Evolutionary conservation across 2,113 vertebrate species (phyloP).

Genomic region (Hydrochoerus hydrochaeris): DNA sequence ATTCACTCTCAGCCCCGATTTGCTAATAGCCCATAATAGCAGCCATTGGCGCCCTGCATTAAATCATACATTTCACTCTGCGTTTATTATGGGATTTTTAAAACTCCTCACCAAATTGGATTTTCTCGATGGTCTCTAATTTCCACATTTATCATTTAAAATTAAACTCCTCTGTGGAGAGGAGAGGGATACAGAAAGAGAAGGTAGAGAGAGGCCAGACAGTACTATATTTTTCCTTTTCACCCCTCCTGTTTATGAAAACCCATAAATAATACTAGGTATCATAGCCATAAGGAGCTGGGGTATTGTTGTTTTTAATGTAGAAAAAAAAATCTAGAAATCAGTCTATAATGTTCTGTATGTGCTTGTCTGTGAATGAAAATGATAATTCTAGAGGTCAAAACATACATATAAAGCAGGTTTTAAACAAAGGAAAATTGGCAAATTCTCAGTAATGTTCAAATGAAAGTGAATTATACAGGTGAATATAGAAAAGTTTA

Average conservation of each 20-base stretch:
- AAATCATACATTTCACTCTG: slow-evolving; percentile 93
- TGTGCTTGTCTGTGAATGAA: slow-evolving; percentile 66
- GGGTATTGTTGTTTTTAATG: slow-evolving; percentile 66
- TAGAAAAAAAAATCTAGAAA: slow-evolving; percentile 78
- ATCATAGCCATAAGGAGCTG: slow-evolving; percentile 79
- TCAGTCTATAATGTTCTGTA: slow-evolving; percentile 72
- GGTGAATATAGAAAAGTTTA: slow-evolving; percentile 67
- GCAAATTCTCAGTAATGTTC: slow-evolving; percentile 65
- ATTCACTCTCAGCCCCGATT: slow-evolving; percentile 91
- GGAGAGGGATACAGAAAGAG: slow-evolving; percentile 76
- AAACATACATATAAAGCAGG: slow-evolving; percentile 55
- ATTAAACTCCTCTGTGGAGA: slow-evolving; percentile 91
- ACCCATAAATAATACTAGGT: slow-evolving; percentile 89
- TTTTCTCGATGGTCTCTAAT: slow-evolving; percentile 95
- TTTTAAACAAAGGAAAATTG: slow-evolving; percentile 80
- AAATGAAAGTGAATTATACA: slow-evolving; percentile 64
- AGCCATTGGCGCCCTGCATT: slow-evolving; percentile 93
- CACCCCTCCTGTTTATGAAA: slow-evolving; percentile 85
- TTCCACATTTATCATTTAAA: slow-evolving; percentile 98
- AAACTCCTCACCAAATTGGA: slow-evolving; percentile 95
- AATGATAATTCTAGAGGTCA: slow-evolving; percentile 72
- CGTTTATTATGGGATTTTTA: slow-evolving; percentile 94
- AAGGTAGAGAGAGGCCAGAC: slow-evolving; percentile 83
- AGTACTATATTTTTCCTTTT: slow-evolving; percentile 84
- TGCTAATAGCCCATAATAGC: slow-evolving; percentile 96